These are phyloP conservation scores for Epirrhoe alternata DNA, from an alignment of 2,888 invertebrate species.

Conservation along the genomic window DNA sequence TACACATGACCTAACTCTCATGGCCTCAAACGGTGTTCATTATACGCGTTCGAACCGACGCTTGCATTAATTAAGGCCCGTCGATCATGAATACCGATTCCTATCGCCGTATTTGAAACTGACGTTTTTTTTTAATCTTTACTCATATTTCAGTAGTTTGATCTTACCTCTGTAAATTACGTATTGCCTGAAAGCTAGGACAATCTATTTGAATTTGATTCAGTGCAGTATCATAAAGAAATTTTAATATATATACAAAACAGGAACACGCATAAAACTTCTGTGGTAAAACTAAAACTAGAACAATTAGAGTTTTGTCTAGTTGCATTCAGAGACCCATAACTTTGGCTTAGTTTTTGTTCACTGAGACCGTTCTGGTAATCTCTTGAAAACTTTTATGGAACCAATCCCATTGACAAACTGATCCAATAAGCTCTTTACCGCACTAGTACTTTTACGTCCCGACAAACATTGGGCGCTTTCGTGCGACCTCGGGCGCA, in stretches of 20 bases:
- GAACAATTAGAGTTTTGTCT: too few relatives aligned
- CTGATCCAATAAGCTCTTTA: background rate
- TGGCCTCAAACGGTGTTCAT: conserved; percentile 47
- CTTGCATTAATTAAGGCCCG: conserved; percentile 46
- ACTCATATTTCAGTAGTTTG: background rate
- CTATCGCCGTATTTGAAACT: conserved; percentile 7
- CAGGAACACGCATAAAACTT: too few relatives aligned
- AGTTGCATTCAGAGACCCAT: background rate
- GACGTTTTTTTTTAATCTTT: background rate
- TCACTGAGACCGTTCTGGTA: background rate
- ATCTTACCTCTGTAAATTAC: background rate
- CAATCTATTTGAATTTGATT: too few relatives aligned
- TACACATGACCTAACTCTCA: conserved; percentile 19
- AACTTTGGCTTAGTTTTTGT: background rate
- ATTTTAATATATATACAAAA: too few relatives aligned
- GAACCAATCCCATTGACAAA: background rate
- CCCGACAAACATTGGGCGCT: conserved; percentile 16
- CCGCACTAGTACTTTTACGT: background rate
- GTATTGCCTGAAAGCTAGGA: background rate
- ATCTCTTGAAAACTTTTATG: background rate
- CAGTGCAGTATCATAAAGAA: too few relatives aligned
- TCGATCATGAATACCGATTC: conserved; percentile 52
- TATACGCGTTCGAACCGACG: conserved; percentile 45
- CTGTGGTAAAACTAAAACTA: too few relatives aligned
- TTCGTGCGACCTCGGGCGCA: conserved; percentile 20